These are phyloP conservation scores for Bothrops alternatus DNA, from an alignment of 2,797 vertebrate species.

Conservation along the genomic window DNA sequence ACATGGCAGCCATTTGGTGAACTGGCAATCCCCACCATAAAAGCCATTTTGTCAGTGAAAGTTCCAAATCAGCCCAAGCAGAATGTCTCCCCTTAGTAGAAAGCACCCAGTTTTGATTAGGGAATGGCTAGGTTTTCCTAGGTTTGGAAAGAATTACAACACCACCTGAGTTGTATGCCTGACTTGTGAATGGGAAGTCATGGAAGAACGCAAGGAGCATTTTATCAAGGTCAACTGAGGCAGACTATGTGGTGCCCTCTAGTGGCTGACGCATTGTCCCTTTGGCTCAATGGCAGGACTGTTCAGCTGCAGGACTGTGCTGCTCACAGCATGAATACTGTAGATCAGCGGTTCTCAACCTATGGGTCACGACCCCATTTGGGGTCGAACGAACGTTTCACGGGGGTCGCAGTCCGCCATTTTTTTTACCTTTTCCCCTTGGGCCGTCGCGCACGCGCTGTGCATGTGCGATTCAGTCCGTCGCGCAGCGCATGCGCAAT, in stretches of 20 bases:
- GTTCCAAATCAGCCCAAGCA: background rate
- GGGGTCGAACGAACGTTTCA: too few relatives aligned
- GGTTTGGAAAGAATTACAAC: background rate
- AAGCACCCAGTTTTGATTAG: background rate
- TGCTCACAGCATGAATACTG: background rate
- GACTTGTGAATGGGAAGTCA: background rate
- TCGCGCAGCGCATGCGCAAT: too few relatives aligned
- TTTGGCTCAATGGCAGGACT: background rate
- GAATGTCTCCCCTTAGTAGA: background rate
- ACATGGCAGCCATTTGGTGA: background rate
- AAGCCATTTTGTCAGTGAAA: background rate
- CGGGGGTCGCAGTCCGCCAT: too few relatives aligned
- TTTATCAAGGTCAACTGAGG: background rate
- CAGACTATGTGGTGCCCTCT: background rate
- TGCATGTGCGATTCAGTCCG: too few relatives aligned
- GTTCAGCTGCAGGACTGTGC: background rate
- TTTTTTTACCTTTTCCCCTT: too few relatives aligned
- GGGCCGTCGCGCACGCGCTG: too few relatives aligned
- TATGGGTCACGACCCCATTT: too few relatives aligned
- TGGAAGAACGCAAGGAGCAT: background rate
- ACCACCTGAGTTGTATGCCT: background rate
- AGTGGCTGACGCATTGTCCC: background rate
- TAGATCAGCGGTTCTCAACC: too few relatives aligned
- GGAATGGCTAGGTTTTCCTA: background rate
- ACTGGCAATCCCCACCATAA: background rate